phyloP scores from a whole-genome alignment of 2,888 invertebrate species.

The Pheosia gnoma region DNA sequence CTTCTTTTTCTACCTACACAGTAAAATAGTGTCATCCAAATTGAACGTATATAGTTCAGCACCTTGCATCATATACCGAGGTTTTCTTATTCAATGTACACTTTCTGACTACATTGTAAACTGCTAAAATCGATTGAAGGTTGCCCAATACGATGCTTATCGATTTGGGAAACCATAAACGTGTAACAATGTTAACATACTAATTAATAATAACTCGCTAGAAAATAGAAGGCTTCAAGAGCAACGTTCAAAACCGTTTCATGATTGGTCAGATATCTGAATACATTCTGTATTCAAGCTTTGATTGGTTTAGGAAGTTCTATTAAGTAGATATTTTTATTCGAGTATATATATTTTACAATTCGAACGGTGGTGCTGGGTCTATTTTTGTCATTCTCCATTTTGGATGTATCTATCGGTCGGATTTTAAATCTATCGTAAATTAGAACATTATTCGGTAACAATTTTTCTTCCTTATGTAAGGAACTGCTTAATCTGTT shows the following conservation, averaged over 20 bases:
- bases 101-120: slow-evolving; percentile 24
- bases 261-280: neutral
- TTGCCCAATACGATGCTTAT: slow-evolving; percentile 26
- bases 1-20: no score
- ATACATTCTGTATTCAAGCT: no score
- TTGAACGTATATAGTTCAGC: slow-evolving; percentile 9
- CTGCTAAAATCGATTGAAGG: slow-evolving; percentile 29
- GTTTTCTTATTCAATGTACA: slow-evolving; percentile 18
- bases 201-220: neutral
- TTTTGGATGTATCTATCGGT: neutral
- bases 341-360: no score
- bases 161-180: slow-evolving; percentile 18
- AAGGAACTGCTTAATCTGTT: neutral
- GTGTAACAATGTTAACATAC: neutral
- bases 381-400: neutral
- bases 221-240: neutral
- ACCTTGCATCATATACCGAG: slow-evolving; percentile 29
- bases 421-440: neutral
- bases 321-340: no score
- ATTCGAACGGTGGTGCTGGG: neutral
- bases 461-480: neutral
- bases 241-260: neutral
- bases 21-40: neutral
- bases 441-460: neutral
- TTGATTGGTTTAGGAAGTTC: no score